These are phyloP conservation scores for Hyperoodon ampullatus DNA, from an alignment of 2,113 vertebrate species.

Conservation along the genomic window DNA sequence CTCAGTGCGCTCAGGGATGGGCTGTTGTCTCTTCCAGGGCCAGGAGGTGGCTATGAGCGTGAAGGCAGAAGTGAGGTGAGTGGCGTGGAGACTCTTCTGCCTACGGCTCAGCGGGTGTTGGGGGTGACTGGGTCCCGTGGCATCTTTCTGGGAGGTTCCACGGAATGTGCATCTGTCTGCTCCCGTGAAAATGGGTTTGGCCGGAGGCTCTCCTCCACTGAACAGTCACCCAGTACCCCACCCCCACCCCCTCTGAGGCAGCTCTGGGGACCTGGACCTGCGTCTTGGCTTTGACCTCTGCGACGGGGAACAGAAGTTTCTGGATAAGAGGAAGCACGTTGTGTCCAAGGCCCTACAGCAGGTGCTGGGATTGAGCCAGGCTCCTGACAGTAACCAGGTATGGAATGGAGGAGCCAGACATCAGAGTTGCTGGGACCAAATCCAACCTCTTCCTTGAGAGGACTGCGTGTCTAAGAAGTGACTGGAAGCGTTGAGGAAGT, in stretches of 20 bases:
- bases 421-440: not conserved
- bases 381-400: slow-evolving; percentile 84
- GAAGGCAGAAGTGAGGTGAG: slow-evolving; percentile 85
- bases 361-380: slow-evolving; percentile 81
- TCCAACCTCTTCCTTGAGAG: not conserved
- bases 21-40: slow-evolving; percentile 79
- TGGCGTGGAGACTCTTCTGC: not conserved
- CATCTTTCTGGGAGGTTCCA: not conserved
- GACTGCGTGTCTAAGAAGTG: not conserved
- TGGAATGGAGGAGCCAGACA: not conserved
- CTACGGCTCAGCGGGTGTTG: not conserved
- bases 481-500: not conserved
- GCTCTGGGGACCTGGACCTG: slow-evolving; percentile 85
- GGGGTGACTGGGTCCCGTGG: not conserved
- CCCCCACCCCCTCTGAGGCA: slow-evolving; percentile 20
- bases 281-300: slow-evolving; percentile 91
- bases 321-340: slow-evolving; percentile 86
- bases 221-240: not conserved
- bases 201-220: not conserved
- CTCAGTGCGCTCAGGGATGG: not conserved
- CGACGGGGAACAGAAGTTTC: slow-evolving; percentile 86
- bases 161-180: not conserved
- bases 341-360: slow-evolving; percentile 84
- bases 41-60: slow-evolving; percentile 79
- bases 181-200: not conserved